Base-by-base conservation (phyloP, 2,113 vertebrate genomes). In the Hemibates koningsi region DNA sequence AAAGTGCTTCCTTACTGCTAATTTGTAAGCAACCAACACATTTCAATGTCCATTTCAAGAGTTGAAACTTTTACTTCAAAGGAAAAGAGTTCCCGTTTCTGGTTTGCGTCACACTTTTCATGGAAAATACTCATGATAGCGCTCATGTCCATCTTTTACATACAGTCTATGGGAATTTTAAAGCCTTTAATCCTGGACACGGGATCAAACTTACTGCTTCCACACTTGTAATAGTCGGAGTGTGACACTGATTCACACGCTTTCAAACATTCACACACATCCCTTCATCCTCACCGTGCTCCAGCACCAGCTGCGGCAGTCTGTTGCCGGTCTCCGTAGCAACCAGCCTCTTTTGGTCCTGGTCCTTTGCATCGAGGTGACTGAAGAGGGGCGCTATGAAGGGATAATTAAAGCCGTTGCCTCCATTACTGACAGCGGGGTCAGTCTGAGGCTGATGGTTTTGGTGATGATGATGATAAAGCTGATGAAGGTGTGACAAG, bases 371-470 rank as follows among this genome's bases (percentile, higher is more conserved):
- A 17, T 93, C 79, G 19, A 88, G 11, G 80, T 93, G 88, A 38
- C 82, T 92, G 92, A 95, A 76, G n/a, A 97, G 83, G 0, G 98
- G 97, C 68, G 98, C 95, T 93, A 99, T 99, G 90, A 98, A 98
- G 9, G 98, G 98, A 90, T 99, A 99, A 95, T 99, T 99, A 95
- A 96, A 98, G 61, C 94, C 88, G 2, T 93, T 97, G 92, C 94
- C 91, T n/a, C 97, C 95, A 6, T 95, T 94, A 80, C 84, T 90
- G 82, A 92, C 38, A 0, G 24, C 36, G 1, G 89, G 90, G 73
- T 91, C 93, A 1, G 61, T 4, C 38, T 86, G 86, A 38, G 87
- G 61, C 78, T 63, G 92, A 17, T 85, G 88, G 14, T 78, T 87
- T 17, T 81, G 89, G 12, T 88, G 89, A 38, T 89, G 94, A 12